Evolutionary conservation across 2,113 vertebrate genomes (phyloP).

Genomic region (Numida meleagris): DNA sequence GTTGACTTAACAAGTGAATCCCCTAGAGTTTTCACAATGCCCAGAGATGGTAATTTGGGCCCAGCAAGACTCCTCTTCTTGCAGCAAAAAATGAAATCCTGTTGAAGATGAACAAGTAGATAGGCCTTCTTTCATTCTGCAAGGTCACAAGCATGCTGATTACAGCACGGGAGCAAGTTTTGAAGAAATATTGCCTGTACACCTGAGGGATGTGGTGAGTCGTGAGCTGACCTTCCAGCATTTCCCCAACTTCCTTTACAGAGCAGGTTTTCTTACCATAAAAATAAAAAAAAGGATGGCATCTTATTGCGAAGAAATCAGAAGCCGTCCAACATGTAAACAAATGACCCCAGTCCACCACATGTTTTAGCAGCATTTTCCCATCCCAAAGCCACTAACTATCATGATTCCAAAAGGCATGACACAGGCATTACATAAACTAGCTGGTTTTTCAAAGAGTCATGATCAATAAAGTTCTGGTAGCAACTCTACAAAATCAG

Average conservation of each 20-base stretch:
- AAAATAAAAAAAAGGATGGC: neutral
- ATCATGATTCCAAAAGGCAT: neutral
- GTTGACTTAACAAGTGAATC: neutral
- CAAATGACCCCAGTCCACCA: accelerated
- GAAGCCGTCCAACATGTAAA: neutral
- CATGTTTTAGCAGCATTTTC: neutral
- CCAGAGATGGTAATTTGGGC: neutral
- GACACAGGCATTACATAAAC: neutral
- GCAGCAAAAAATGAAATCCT: slow-evolving; percentile 46
- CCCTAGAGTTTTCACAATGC: neutral
- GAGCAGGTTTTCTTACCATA: neutral
- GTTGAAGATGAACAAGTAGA: slow-evolving; percentile 17
- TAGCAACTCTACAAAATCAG: neutral
- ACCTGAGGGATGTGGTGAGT: neutral
- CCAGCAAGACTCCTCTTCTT: neutral
- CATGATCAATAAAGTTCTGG: neutral
- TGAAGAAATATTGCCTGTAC: neutral
- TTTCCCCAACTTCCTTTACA: neutral
- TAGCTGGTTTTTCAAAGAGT: neutral
- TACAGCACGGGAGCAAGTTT: neutral
- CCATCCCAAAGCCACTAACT: neutral
- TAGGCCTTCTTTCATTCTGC: slow-evolving; percentile 6
- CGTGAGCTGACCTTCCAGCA: neutral
- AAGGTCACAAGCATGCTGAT: neutral
- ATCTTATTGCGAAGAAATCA: neutral